These are phyloP conservation scores for Mormyrus lacerda DNA, from an alignment of 2,113 vertebrate species.

Conservation along the genomic window DNA sequence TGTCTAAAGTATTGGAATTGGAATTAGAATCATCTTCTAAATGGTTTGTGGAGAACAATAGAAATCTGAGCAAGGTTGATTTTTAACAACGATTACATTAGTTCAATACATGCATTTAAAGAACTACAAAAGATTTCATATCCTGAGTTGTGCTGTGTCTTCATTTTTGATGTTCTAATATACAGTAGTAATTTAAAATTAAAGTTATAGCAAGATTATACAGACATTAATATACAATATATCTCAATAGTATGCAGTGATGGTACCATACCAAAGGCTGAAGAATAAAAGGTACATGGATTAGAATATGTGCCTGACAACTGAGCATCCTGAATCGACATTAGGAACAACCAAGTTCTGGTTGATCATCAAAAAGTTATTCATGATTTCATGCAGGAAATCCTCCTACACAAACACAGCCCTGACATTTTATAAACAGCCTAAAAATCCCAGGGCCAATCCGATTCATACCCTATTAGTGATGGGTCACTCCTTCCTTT, in stretches of 20 bases:
- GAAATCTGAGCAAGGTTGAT: conserved; percentile 64
- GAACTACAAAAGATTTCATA: conserved; percentile 71
- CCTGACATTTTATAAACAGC: conserved; percentile 32
- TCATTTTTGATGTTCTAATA: neutral
- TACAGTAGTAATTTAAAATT: neutral
- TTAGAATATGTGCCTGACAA: neutral
- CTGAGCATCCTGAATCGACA: neutral
- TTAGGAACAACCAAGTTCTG: neutral
- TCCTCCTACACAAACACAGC: conserved; percentile 18
- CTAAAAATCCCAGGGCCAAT: conserved; percentile 33
- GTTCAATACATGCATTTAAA: conserved; percentile 70
- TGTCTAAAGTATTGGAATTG: neutral
- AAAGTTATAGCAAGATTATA: neutral
- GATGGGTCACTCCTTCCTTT: conserved; percentile 42
- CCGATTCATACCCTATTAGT: conserved; percentile 39
- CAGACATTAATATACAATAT: neutral
- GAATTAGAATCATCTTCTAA: neutral
- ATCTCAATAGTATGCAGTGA: neutral
- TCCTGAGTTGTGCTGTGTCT: conserved; percentile 31
- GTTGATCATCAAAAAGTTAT: neutral
- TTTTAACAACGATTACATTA: conserved; percentile 67
- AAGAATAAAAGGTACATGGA: neutral
- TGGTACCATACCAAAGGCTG: neutral
- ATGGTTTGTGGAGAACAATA: conserved; percentile 45
- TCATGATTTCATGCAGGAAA: neutral